Conservation (phyloP, 2,888 invertebrate species). For the Linhomoeus sp. region DNA sequence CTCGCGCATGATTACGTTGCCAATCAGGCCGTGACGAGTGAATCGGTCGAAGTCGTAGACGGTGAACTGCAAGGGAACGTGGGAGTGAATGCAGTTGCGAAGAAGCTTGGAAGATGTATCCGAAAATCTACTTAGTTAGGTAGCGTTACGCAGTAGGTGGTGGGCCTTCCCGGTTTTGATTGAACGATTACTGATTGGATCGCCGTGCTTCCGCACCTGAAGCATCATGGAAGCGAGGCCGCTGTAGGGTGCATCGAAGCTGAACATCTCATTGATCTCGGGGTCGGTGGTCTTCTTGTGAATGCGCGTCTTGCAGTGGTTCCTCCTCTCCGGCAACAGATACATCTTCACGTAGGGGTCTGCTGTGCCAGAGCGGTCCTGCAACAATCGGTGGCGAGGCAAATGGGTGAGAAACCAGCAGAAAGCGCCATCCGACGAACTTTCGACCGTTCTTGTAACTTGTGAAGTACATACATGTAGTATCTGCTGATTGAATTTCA, state of each 20-base stretch:
- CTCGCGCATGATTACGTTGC: constrained; percentile 59
- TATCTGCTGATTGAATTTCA: too few relatives aligned
- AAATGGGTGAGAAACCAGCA: too few relatives aligned
- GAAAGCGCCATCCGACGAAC: too few relatives aligned
- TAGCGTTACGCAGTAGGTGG: too few relatives aligned
- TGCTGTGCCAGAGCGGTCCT: constrained; percentile 60
- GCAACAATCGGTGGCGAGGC: too few relatives aligned
- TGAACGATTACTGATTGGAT: too few relatives aligned
- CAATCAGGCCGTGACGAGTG: constrained; percentile 64
- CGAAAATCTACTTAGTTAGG: too few relatives aligned
- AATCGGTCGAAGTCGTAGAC: constrained; percentile 73
- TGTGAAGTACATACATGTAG: too few relatives aligned
- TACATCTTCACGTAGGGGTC: constrained; percentile 72
- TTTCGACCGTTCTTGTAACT: too few relatives aligned
- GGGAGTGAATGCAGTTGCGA: too few relatives aligned
- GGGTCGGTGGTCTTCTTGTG: constrained; percentile 40
- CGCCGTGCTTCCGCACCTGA: constrained; percentile 13
- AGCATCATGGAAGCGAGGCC: constrained; percentile 52
- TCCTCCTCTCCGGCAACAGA: constrained; percentile 59
- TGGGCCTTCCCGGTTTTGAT: too few relatives aligned
- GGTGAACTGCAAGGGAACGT: constrained; percentile 54
- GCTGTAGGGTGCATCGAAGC: constrained; percentile 56
- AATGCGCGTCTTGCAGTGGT: constrained; percentile 60
- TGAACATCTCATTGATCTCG: constrained; percentile 61
- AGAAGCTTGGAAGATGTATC: too few relatives aligned